Base-by-base conservation (phyloP, 2,797 vertebrate genomes). In the Vireo griseus region DNA sequence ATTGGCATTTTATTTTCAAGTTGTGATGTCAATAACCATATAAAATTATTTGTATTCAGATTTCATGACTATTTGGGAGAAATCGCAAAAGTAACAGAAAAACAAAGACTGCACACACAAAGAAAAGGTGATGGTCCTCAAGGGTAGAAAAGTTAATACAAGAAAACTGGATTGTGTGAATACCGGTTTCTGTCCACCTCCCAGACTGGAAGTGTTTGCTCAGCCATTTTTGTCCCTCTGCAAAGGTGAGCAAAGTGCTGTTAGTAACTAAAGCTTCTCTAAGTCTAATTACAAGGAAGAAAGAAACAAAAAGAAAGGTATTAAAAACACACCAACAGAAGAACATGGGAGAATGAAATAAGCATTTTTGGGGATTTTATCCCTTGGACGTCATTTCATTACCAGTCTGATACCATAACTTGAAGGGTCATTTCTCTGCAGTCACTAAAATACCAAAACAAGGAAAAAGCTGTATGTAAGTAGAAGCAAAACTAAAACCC, bases 391-490 rank as follows among this genome's bases (percentile, higher is more conserved):
- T 96, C 95, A 96, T 94, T 97, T 97, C 97, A 97, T 97, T 97
- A 97, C 88, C 74, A 95, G 89, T 44, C 68, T 96, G 95, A 98
- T 96, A 96, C 44, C 77, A 39, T 94, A 95, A 97, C 97, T 97
- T 97, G 95, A 97, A 97, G 97, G 96, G 96, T 98, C 95, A 97
- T 97, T 97, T 97, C 94, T 97, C 96, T 88, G 62, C 88, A 96
- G 93, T 96, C 92, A 94, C 94, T 95, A 93, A 97, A 97, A 97
- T 95, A 97, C 93, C 89, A 93, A 96, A 97, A 96, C 58, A 97
- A 94, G 91, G 67, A 20, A 73, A 96, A 96, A 96, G 80, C 48
- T 92, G 84, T 11, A 6, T 47, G 80, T 57, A 94, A 86, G 84
- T 77, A 92, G 29, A 88, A 90, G 75, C 13, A 85, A 91, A 94